Conservation (phyloP, 2,797 vertebrate genomes). For the Mormyrus proboscirostris region DNA sequence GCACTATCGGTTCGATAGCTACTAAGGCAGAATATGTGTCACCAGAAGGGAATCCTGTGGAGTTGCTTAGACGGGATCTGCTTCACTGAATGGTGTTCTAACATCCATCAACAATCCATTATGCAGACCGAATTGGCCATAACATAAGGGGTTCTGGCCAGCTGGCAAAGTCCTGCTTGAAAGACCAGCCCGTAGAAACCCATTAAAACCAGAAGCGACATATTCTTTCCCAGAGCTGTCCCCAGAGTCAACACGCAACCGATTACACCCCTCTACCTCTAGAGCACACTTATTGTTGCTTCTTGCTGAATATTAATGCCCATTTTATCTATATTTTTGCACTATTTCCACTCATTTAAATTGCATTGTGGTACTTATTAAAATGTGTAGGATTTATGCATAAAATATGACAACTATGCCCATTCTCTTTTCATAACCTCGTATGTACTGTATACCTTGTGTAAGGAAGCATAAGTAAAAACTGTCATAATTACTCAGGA, state of each 20-base stretch:
- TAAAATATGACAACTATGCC: background rate
- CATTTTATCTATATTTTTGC: background rate
- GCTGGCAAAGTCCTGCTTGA: background rate
- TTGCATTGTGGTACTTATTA: background rate
- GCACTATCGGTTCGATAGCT: background rate
- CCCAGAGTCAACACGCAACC: background rate
- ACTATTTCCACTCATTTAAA: background rate
- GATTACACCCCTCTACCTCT: background rate
- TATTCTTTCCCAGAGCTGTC: background rate
- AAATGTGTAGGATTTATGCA: background rate
- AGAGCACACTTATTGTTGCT: background rate
- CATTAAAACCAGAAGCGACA: background rate
- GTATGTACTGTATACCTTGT: background rate
- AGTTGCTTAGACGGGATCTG: background rate
- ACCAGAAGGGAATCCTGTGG: background rate
- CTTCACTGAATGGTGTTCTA: background rate
- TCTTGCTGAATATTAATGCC: background rate
- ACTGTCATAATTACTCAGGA: background rate
- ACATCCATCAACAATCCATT: constrained; percentile 1
- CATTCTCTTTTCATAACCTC: background rate
- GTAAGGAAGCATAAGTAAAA: background rate
- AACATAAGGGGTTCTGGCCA: background rate
- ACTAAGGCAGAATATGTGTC: background rate
- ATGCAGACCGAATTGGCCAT: background rate
- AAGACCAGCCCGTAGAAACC: background rate